phyloP scores from a whole-genome alignment of 2,888 invertebrate species.

The Pycnomerus fuliginosus region DNA sequence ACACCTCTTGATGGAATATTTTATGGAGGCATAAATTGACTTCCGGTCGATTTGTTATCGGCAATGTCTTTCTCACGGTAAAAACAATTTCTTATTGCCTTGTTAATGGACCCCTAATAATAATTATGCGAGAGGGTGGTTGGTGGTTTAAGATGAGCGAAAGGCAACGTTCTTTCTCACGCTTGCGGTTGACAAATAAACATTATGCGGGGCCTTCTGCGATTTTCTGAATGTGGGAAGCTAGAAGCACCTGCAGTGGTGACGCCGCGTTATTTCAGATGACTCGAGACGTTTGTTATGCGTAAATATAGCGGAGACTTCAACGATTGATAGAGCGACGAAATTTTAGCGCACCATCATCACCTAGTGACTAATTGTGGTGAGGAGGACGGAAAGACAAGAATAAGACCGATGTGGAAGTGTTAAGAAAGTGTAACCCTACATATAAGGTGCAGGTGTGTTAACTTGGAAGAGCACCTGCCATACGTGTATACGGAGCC shows the following conservation, averaged over 20 bases:
- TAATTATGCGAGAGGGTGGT: too few species aligned
- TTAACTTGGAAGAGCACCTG: slow-evolving; percentile 32
- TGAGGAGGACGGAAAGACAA: slow-evolving; percentile 11
- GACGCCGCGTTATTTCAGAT: background rate
- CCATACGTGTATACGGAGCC: slow-evolving; percentile 26
- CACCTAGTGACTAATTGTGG: too few species aligned
- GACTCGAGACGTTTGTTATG: background rate
- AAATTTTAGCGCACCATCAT: too few species aligned
- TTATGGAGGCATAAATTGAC: too few species aligned
- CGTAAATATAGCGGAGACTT: slow-evolving; percentile 1
- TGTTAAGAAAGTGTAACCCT: slow-evolving; percentile 44
- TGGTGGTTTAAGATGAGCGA: too few species aligned
- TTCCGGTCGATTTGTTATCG: slow-evolving; percentile 28
- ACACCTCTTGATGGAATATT: too few species aligned
- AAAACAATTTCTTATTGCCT: background rate
- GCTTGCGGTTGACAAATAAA: background rate
- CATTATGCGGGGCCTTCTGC: background rate
- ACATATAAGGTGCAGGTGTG: slow-evolving; percentile 40
- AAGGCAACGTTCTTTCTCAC: background rate
- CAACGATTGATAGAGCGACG: too few species aligned
- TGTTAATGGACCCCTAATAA: background rate
- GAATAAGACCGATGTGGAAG: slow-evolving; percentile 27
- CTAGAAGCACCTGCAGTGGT: background rate
- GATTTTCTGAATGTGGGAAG: background rate
- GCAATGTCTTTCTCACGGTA: slow-evolving; percentile 23